A percentile compares a stretch with the other conserved stretches of the same genome.
Conservation (phyloP, 1,140 invertebrate genomes). For the Trigoniulus corallinus region DNA sequence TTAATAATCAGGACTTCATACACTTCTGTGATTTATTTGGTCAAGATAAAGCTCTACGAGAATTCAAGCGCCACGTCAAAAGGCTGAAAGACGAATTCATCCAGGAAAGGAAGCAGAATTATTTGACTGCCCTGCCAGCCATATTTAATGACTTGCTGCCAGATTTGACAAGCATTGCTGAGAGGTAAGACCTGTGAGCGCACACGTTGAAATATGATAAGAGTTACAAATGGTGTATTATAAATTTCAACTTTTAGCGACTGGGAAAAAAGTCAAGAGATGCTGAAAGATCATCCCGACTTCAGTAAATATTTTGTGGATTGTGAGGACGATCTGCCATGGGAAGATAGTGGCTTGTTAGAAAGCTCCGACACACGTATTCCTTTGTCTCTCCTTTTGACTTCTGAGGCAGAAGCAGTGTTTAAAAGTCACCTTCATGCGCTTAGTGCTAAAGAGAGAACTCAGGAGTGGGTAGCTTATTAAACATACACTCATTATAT, state of each 20-base stretch:
- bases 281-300: slow-evolving; percentile 68
- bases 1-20: slow-evolving; percentile 72
- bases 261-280: slow-evolving; percentile 67
- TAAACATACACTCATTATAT: too few relatives aligned
- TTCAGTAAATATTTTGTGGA: slow-evolving; percentile 83
- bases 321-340: slow-evolving; percentile 53
- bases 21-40: slow-evolving; percentile 63
- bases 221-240: not conserved
- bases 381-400: slow-evolving; percentile 78
- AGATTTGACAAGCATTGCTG: slow-evolving; percentile 52
- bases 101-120: slow-evolving; percentile 57
- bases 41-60: slow-evolving; percentile 57
- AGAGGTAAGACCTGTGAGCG: slow-evolving; percentile 45
- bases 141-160: slow-evolving; percentile 67
- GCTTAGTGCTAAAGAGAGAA: slow-evolving; percentile 73
- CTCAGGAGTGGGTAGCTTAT: slow-evolving; percentile 56
- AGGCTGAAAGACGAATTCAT: slow-evolving; percentile 73
- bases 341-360: slow-evolving; percentile 58
- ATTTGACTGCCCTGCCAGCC: slow-evolving; percentile 60
- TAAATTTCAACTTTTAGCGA: slow-evolving; percentile 38
- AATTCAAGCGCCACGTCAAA: slow-evolving; percentile 65
- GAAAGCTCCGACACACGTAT: slow-evolving; percentile 45
- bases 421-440: slow-evolving; percentile 82
- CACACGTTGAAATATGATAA: not conserved
- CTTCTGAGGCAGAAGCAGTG: slow-evolving; percentile 73